Base-by-base conservation (phyloP, 2,888 invertebrate species). In the Parascotia fuliginaria region DNA sequence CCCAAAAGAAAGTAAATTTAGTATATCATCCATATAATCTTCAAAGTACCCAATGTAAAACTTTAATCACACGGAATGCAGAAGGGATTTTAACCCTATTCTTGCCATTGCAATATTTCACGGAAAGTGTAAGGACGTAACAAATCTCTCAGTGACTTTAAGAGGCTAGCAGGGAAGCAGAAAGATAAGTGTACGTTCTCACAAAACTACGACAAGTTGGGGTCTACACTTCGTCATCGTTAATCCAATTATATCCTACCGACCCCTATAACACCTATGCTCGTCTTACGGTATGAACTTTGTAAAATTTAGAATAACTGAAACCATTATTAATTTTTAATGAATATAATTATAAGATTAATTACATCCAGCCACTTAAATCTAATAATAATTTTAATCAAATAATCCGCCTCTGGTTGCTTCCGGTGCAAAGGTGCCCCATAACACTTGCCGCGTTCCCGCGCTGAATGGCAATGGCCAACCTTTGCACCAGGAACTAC, bases 91-190 rank as follows among this genome's bases (percentile, higher is more conserved):
- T 33, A 49, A 54, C 55, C 47, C 49, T 50, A 36, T 50, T 52
- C 54, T 44, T 52, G 50, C 38, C 44, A 49, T 50, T 36, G 49
- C 42, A 61, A 67, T 67, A 66, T 64, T 64, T 66, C 55, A 66
- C 52, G 15, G 34, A 14, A 16, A 51, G 36, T 50, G 36, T 49
- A 40, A 34, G 59, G 55, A 24, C 37, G 50, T 55, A 51, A 65
- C 62, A 66, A 66, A 66, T 67, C 65, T 56, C 49, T 39, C 29
- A 12, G 31, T 42, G 56, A 61, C 55, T 66, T 61, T 55, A 61
- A 64, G 50, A 54, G 47, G 58, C 61, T 45, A 50, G 64, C 37
- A 58, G 61, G 67, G 52, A 41, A 55, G 51, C 41, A 51, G 55
- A 58, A 45, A 59, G 61, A 61, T 59, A 61, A 59, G 55, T 55